Percentiles rank a stretch among this genome's conserved stretches.
phyloP scores from a whole-genome alignment of 2,888 invertebrate genomes.

The Lochmaea crataegi region DNA sequence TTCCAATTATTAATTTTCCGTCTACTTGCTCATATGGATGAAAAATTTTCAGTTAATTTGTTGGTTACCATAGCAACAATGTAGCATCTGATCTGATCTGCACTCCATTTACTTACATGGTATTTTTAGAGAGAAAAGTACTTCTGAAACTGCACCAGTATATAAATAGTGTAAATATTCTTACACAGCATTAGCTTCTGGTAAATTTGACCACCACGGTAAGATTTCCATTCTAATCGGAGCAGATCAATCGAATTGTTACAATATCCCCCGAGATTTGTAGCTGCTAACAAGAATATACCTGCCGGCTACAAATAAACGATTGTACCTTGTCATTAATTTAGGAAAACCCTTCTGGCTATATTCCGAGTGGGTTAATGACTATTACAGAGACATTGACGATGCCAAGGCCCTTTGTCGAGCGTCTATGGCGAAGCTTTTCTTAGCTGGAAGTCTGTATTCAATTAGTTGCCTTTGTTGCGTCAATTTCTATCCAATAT shows the following conservation, averaged over 20 bases:
- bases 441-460: slow-evolving; percentile 58
- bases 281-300: slow-evolving; percentile 33
- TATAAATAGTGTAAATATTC: no score
- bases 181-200: no score
- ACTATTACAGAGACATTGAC: slow-evolving; percentile 48
- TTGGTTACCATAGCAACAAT: no score
- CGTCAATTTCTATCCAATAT: slow-evolving; percentile 49
- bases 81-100: no score
- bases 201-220: no score
- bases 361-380: slow-evolving; percentile 56
- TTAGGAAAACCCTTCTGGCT: slow-evolving; percentile 52
- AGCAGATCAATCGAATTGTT: slow-evolving; percentile 32
- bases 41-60: no score
- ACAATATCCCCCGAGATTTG: slow-evolving; percentile 37
- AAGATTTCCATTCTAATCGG: no score
- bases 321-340: slow-evolving; percentile 46
- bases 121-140: no score
- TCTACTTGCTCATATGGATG: no score
- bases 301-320: slow-evolving; percentile 45
- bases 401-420: slow-evolving; percentile 54
- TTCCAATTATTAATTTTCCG: no score
- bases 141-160: no score
- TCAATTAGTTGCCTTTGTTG: slow-evolving; percentile 60
- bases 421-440: slow-evolving; percentile 48
- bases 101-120: no score